phyloP scores from a whole-genome alignment of 2,888 invertebrate genomes.

The Hirtodrosophila cameraria region DNA sequence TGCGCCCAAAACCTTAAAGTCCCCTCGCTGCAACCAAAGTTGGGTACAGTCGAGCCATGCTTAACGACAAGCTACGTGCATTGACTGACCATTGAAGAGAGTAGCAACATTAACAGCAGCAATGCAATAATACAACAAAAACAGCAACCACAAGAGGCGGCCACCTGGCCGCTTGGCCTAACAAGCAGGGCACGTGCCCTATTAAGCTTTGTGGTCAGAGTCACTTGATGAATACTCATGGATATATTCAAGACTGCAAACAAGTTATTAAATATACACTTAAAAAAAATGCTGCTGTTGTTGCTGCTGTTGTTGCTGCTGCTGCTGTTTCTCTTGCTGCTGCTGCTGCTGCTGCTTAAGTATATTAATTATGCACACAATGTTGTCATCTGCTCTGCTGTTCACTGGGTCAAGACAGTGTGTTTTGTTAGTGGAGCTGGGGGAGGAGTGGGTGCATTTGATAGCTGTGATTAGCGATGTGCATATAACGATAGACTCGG shows the following conservation, averaged over 20 bases:
- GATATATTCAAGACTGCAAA: conserved; percentile 32
- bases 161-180: conserved; percentile 56
- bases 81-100: conserved; percentile 55
- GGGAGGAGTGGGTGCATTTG: not conserved
- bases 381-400: conserved; percentile 62
- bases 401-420: conserved; percentile 56
- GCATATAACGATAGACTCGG: not conserved
- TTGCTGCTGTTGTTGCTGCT: conserved; percentile 7
- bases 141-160: conserved; percentile 40
- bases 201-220: conserved; percentile 67
- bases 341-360: conserved; percentile 35
- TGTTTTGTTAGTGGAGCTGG: not conserved
- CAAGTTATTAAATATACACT: conserved; percentile 51
- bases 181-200: conserved; percentile 71
- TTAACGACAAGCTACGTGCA: conserved; percentile 71
- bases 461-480: not conserved
- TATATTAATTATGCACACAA: conserved; percentile 70
- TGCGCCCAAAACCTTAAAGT: not conserved
- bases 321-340: no score
- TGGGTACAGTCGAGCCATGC: conserved; percentile 58
- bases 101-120: conserved; percentile 6
- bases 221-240: conserved; percentile 50
- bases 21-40: not conserved
- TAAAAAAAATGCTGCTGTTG: no score
- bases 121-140: conserved; percentile 7